phyloP scores from a whole-genome alignment of 1,140 invertebrate genomes.

The Conus betulinus region DNA sequence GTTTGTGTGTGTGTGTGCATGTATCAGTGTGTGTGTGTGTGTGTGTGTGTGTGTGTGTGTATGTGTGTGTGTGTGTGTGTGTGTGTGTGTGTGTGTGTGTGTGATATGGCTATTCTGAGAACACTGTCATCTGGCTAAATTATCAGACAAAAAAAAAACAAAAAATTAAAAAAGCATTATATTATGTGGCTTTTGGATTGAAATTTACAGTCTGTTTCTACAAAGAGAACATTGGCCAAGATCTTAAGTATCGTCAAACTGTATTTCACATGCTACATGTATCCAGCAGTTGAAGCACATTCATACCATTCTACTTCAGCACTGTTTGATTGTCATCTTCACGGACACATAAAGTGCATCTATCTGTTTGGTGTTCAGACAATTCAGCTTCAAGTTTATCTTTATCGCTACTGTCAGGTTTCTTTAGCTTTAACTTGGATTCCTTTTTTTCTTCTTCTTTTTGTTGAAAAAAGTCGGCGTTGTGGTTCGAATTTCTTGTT shows the following conservation, averaged over 20 bases:
- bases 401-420: not conserved
- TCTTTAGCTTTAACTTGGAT: slow-evolving; percentile 2
- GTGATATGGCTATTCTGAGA: too few species aligned
- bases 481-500: not conserved
- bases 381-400: not conserved
- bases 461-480: slow-evolving; percentile 3
- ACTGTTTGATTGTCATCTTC: not conserved
- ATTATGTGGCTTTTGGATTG: not conserved
- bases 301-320: not conserved
- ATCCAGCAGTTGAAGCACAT: not conserved
- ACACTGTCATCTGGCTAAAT: not conserved
- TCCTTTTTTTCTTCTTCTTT: not conserved
- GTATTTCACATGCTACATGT: not conserved
- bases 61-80: not conserved
- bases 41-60: not conserved
- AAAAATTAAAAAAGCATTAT: not conserved
- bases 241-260: not conserved
- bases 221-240: not conserved
- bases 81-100: not conserved
- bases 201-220: not conserved
- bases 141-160: not conserved
- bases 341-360: not conserved
- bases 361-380: not conserved
- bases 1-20: too few species aligned
- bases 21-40: too few species aligned